phyloP scores from a whole-genome alignment of 2,888 invertebrate species.

The Watsonalla binaria region DNA sequence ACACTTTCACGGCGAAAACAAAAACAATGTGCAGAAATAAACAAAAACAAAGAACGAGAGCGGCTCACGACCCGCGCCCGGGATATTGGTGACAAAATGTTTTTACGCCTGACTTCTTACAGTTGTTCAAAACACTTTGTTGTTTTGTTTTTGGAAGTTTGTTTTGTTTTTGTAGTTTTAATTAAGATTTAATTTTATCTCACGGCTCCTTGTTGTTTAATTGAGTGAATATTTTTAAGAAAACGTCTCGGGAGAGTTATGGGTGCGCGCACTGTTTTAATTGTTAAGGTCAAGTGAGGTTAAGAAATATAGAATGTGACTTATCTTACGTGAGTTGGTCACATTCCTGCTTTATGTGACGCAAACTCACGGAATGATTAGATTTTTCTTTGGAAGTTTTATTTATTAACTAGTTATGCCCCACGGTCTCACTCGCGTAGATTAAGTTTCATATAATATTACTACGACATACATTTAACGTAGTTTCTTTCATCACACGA shows the following conservation, averaged over 20 bases:
- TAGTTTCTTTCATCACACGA: too few species aligned
- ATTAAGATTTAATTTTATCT: conserved; percentile 77
- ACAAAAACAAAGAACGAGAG: conserved; percentile 12
- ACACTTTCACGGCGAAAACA: conserved; percentile 9
- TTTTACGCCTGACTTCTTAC: conserved; percentile 44
- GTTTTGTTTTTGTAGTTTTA: conserved; percentile 62
- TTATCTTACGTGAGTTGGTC: too few species aligned
- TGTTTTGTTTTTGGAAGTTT: conserved; percentile 21
- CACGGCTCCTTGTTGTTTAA: conserved; percentile 57
- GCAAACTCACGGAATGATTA: too few species aligned
- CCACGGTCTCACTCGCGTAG: too few species aligned
- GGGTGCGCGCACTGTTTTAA: conserved; percentile 23
- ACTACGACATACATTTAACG: too few species aligned
- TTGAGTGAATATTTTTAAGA: conserved; percentile 44
- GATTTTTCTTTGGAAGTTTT: too few species aligned
- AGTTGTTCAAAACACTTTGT: conserved; percentile 25
- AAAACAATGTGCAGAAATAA: conserved; percentile 7
- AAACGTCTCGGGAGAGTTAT: conserved; percentile 39
- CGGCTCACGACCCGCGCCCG: conserved; percentile 25
- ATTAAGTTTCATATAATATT: too few species aligned
- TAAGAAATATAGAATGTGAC: neutral
- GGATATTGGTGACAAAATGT: conserved; percentile 58
- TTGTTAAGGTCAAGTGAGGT: conserved; percentile 1
- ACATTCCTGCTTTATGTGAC: too few species aligned
- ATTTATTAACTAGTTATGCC: too few species aligned